Evolutionary conservation across 2,113 vertebrate species (phyloP), one percentile per base, ranked within the genome.

Genomic region (Gavialis gangeticus): DNA sequence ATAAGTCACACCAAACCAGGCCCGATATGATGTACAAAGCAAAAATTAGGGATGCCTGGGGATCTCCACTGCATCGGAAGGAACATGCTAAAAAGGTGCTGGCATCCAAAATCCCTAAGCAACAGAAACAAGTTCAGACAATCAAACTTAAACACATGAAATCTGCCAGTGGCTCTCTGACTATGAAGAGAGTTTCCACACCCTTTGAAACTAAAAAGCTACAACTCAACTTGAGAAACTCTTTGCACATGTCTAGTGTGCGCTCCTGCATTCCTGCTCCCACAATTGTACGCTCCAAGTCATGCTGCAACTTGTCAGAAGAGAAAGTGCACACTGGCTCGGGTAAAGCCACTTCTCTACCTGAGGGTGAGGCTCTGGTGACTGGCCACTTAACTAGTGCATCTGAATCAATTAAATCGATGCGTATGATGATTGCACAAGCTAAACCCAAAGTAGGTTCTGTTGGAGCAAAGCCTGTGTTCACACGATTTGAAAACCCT

Each of bases 191-290:
- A 75, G 96, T 86, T 62, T 97, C 62, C 0, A 63, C 90, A 3
- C 97, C 97, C 11, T 95, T 97, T 34, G 92, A 98, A 88, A 97
- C 91, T 66, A 97, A 93, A 94, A 92, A 27, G 16, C 84, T 96
- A 88, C 84, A 83, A 69, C 97, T 98, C 55, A 98, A 94, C 55
- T 75, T 97, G 88, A 85, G 96, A 71, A 96, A 88, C 46, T 97
- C 97, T n/a, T 60, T 97, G 69, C 88, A 97, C 1, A 82, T 94
- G 14, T 84, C 95, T 9, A 10, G 58, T 0, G 89, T 98, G 59
- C 94, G 90, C 16, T 98, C 98, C 30, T 97, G 95, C 79, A 92
- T 97, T 30, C 98, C 98, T 4, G 71, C 92, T 69, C 95, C 97
- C 2, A 30, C 69, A 1, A 4, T 97, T 3, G 91, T 97, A 37